A percentile compares a stretch with the other conserved stretches of the same genome.
Conservation (phyloP, 2,113 vertebrate genomes). For the Promerops cafer region DNA sequence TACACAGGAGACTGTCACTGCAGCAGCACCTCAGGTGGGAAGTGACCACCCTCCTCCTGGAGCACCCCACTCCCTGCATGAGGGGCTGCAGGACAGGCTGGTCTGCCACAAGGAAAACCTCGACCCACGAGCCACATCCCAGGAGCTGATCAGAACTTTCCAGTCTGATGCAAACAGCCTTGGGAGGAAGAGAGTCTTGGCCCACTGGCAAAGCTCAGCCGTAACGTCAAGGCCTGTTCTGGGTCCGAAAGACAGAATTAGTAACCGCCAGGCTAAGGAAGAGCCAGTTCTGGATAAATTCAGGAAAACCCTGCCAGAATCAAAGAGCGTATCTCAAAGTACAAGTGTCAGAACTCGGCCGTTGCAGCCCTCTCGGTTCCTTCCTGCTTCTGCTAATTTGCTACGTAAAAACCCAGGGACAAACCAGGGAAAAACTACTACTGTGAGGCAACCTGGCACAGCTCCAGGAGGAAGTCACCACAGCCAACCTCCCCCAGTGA, state of each 20-base stretch:
- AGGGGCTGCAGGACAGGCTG: neutral
- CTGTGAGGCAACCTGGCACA: rapidly evolving
- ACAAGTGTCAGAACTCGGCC: neutral
- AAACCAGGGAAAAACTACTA: neutral
- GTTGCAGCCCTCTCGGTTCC: neutral
- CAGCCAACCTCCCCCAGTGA: neutral
- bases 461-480: neutral
- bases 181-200: neutral
- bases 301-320: neutral
- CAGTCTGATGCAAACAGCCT: neutral
- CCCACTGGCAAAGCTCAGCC: neutral
- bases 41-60: neutral
- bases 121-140: neutral
- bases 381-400: neutral
- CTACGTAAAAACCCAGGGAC: neutral
- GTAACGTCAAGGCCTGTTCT: neutral
- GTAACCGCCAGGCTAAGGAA: neutral
- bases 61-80: neutral
- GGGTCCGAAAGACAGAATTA: neutral
- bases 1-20: neutral
- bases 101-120: conserved; percentile 48
- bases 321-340: neutral
- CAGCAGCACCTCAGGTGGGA: neutral
- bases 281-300: neutral
- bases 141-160: neutral